Conservation (phyloP, 2,797 vertebrate species). For the Spheniscus humboldti region DNA sequence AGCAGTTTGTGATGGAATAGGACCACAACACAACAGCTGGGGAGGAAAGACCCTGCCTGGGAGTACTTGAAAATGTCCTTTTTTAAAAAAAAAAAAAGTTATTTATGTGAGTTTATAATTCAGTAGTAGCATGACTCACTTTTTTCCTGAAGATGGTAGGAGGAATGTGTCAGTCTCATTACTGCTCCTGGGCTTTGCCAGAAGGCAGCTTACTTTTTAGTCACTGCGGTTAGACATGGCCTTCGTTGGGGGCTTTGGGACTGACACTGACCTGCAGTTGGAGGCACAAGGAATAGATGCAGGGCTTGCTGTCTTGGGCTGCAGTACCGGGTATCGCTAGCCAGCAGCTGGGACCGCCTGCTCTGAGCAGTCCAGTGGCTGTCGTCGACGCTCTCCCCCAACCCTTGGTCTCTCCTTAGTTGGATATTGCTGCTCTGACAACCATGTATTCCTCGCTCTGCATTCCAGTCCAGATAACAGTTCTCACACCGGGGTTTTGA, state of each 20-base stretch:
- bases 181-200: background rate
- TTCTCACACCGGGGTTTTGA: background rate
- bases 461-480: background rate
- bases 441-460: background rate
- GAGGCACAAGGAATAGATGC: background rate
- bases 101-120: conserved; percentile 23
- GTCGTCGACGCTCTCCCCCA: background rate
- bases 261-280: background rate
- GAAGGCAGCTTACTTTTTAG: background rate
- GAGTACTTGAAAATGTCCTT: conserved; percentile 9
- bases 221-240: background rate
- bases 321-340: background rate
- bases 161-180: background rate
- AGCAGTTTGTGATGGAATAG: background rate
- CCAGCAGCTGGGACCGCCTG: background rate
- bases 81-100: background rate
- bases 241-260: background rate
- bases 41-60: background rate
- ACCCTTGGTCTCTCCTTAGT: background rate
- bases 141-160: background rate
- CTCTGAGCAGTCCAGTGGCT: background rate
- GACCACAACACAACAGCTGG: background rate
- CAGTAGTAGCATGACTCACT: background rate
- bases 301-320: background rate
- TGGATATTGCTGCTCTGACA: background rate